Percentiles rank a stretch among this genome's conserved stretches.
These are phyloP conservation scores for Drosophila phalerata DNA, from an alignment of 2,888 invertebrate species.

Conservation along the genomic window DNA sequence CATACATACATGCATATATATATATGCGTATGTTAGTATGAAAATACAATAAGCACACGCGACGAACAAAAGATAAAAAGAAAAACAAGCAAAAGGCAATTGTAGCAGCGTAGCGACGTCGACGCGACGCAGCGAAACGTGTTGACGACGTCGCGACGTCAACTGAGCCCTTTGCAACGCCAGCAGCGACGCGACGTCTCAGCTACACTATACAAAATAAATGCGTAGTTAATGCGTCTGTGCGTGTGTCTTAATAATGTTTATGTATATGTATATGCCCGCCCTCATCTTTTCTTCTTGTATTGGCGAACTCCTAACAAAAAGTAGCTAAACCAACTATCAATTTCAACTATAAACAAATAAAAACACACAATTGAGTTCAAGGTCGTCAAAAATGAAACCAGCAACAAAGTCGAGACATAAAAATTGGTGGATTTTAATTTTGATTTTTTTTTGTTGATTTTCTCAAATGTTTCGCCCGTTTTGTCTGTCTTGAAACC, in stretches of 20 bases:
- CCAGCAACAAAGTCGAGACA: conserved; percentile 50
- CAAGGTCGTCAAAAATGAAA: conserved; percentile 78
- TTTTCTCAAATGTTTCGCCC: conserved; percentile 14
- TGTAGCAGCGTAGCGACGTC: conserved; percentile 9
- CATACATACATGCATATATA: conserved; percentile 1
- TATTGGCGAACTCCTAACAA: conserved; percentile 37
- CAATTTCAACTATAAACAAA: conserved; percentile 42
- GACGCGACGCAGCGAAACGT: conserved; percentile 24
- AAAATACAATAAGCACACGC: conserved; percentile 64
- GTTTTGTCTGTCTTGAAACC: conserved; percentile 52
- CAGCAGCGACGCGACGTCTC: conserved; percentile 22
- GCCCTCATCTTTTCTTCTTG: conserved; percentile 10
- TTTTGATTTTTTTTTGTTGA: conserved; percentile 26
- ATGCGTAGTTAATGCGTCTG: conserved; percentile 63
- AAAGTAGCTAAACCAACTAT: conserved; percentile 21
- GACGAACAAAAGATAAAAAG: conserved; percentile 57
- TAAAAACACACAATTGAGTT: conserved; percentile 68
- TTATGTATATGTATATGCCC: too few species aligned
- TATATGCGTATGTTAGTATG: conserved; percentile 14
- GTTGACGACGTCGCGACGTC: conserved; percentile 22
- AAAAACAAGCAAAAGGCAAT: conserved; percentile 36
- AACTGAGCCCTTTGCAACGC: conserved; percentile 26
- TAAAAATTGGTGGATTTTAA: conserved; percentile 59
- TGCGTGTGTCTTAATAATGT: too few species aligned
- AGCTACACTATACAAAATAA: conserved; percentile 52